phyloP scores from a whole-genome alignment of 2,888 invertebrate genomes.

The Poecilobothrus nobilitatus region DNA sequence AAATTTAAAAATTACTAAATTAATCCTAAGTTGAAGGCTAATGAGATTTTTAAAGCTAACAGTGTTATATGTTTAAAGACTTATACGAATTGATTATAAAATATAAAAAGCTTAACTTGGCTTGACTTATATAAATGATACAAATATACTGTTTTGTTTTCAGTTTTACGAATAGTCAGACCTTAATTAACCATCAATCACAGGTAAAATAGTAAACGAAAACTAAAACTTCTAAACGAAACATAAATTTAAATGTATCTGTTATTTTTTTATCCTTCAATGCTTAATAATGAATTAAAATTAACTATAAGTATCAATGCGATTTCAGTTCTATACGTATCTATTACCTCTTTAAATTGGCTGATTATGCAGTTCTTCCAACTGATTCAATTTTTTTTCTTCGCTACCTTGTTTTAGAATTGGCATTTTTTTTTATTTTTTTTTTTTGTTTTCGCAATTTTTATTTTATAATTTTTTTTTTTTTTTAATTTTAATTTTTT shows the following conservation, averaged over 20 bases:
- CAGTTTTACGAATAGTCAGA: too few relatives aligned
- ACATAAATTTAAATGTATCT: neutral
- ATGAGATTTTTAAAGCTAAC: too few relatives aligned
- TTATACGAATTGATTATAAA: too few relatives aligned
- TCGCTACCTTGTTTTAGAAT: neutral
- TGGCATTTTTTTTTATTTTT: neutral
- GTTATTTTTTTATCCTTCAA: neutral
- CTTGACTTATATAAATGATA: too few relatives aligned
- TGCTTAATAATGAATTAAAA: neutral
- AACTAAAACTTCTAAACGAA: too few relatives aligned
- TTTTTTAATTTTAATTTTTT: slow-evolving; percentile 3
- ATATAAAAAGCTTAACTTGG: too few relatives aligned
- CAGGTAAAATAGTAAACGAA: too few relatives aligned
- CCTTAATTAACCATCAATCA: too few relatives aligned
- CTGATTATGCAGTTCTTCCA: neutral
- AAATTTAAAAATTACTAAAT: too few relatives aligned
- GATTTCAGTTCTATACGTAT: neutral
- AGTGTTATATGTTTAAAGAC: too few relatives aligned
- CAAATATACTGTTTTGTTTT: too few relatives aligned
- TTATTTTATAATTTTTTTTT: neutral
- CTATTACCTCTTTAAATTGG: neutral
- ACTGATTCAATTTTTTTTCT: neutral
- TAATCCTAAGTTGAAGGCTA: too few relatives aligned
- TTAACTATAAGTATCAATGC: neutral
- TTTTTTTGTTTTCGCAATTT: neutral